Evolutionary conservation across 2,113 vertebrate genomes (phyloP), one percentile per base, ranked within the genome.

Genomic region (Upupa epops): DNA sequence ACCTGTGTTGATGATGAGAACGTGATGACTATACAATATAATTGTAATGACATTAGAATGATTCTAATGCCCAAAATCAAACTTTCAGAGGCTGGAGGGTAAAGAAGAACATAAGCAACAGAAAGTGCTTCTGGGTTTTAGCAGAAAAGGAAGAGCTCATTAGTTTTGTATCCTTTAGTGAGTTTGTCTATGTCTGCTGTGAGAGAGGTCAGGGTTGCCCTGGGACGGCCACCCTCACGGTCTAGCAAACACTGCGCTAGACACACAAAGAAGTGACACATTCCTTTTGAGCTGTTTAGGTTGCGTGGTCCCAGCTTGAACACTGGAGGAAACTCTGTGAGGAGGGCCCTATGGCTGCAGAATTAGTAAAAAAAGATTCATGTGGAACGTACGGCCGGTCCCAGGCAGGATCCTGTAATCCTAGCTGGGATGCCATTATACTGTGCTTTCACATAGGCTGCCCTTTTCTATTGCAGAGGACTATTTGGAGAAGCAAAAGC

Each of bases 401-500:
- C 60, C 58, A 46, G 46, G 77, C 65, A 82, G 69, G 32, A 32
- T 40, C 45, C 75, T 88, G 87, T 77, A n/a, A 82, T 86, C 61
- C 92, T 94, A 87, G 66, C 82, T 51, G 84, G 63, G 74, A 49
- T 81, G 76, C 91, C 65, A 52, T 90, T 84, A 56, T 60, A 37
- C 28, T 52, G 26, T 17, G 31, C 81, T 95, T 92, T 94, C 83
- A 64, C 45, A 60, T 51, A 72, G 83, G 46, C 69, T 86, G 76
- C 51, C 81, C 74, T 75, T 92, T 92, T 85, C 83, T 96, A 63
- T 90, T 96, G n/a, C 52, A 4, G 1, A 45, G 26, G 32, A 84
- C 92, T 96, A 92, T 94, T 90, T 95, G 68, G 59, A 92, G 91
- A 82, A 93, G 48, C 71, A 92, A 85, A 88, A 52, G 45, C 78